Evolutionary conservation across 2,797 vertebrate species (phyloP), one percentile per base, ranked within the genome.

Genomic region (Hyperoplus immaculatus): DNA sequence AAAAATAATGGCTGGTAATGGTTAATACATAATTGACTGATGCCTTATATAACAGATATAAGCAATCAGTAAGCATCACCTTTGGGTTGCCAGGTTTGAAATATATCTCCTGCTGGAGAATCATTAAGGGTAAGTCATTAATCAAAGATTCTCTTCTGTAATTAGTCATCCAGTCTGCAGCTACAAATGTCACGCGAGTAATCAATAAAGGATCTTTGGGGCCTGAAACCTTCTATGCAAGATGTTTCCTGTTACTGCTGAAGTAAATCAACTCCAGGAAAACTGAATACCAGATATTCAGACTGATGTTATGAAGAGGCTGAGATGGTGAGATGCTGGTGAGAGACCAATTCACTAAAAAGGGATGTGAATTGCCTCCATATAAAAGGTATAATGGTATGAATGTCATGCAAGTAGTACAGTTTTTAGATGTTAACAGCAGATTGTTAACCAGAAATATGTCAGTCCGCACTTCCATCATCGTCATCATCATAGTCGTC

Each of bases 301-400:
- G 74, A 59, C 18, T 69, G 83, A 89, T 90, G 91, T 88, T 65
- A 94, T 93, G 92, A 87, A 41, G 63, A 87, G 79, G 81, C 65
- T 72, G 90, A 84, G 83, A 93, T 93, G 92, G 81, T 75, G 85
- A 88, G 75, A 93, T 93, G 93, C 81, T 77, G 84, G 89, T 86
- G 91, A 84, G 78, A 86, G 51, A 88, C 63, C 81, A 75, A 85
- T 82, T 90, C 83, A 81, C 87, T 85, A 47, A 63, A 77, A 54
- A 66, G 77, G 79, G 74, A 63, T 75, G 83, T 86, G 88, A 91
- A 86, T 74, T 80, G 87, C 80, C 88, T 79, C 86, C 74, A 83
- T 89, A 84, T 87, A 80, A 61, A 87, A 29, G 29, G 29, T 29
- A 66, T 86, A 78, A 91, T 90, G 87, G 79, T 91, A 93, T 93